Evolutionary conservation across 1,140 invertebrate genomes (phyloP), one percentile per base, ranked within the genome.

Genomic region (Diorhabda elongata): DNA sequence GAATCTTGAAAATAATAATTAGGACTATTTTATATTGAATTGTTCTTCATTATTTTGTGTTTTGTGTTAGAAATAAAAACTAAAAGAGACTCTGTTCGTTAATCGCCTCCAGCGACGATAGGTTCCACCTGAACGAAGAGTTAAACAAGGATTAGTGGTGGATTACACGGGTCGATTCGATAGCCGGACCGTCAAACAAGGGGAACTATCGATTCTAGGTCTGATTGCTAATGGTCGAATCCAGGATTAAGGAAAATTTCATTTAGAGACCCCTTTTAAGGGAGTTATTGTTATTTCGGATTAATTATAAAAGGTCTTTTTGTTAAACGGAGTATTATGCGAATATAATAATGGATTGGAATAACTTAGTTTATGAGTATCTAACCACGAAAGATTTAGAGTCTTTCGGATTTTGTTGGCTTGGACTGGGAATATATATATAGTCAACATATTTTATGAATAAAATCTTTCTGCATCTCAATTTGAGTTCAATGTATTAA

Each of bases 311-410:
- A 52, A 52, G 47, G n/a, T n/a, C 47, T 52, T 52, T 52, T 52
- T 52, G 47, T 52, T 52, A 52, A 52, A 52, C n/a, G 47, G 47
- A 52, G 47, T 52, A 52, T 52, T 52, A 52, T 52, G 47, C n/a
- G 47, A 52, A n/a, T 52, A 52, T 8, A 52, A 52, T 52, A 52
- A 52, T 52, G 47, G 3, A 52, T 52, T 26, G 26, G 26, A 26
- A 26, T 26, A 26, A 26, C 26, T 26, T 26, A 26, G 26, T 26
- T 26, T 26, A 26, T 26, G 26, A 26, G 26, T 26, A 26, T 26
- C 26, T 26, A 26, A 26, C 26, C 26, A 26, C 26, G 26, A 26
- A 26, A 26, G 26, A 26, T 26, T 26, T 26, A 26, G 26, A 26
- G 26, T 26, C 26, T 26, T 26, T 26, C 1, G 26, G 26, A 26